phyloP scores from a whole-genome alignment of 2,113 vertebrate genomes.

The Pampusana beccarii region DNA sequence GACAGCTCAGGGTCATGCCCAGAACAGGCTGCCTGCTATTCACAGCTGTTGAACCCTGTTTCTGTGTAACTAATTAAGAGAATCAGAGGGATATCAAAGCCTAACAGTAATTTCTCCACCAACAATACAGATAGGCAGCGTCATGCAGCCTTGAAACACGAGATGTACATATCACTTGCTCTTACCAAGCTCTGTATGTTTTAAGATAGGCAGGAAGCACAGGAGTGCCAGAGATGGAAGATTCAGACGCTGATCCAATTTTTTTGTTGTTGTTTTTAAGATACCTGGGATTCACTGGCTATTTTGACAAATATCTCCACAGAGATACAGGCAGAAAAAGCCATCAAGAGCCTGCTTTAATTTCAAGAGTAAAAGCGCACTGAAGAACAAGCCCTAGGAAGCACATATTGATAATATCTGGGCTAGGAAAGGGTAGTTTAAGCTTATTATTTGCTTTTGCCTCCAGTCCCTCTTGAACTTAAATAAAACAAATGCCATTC shows the following conservation, averaged over 20 bases:
- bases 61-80: background rate
- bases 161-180: background rate
- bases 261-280: background rate
- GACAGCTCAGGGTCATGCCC: background rate
- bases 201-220: background rate
- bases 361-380: background rate
- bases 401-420: background rate
- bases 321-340: background rate
- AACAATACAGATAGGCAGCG: background rate
- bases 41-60: background rate
- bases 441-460: background rate
- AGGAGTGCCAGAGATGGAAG: background rate
- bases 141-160: background rate
- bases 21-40: background rate
- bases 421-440: background rate
- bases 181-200: background rate
- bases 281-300: background rate
- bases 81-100: background rate
- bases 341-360: fast-evolving
- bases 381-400: background rate
- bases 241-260: background rate
- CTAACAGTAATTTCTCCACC: background rate
- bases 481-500: background rate
- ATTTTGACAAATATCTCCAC: background rate
- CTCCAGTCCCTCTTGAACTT: background rate